These are phyloP conservation scores for Drosophila nigricruria DNA, from an alignment of 2,888 invertebrate genomes.

Conservation along the genomic window DNA sequence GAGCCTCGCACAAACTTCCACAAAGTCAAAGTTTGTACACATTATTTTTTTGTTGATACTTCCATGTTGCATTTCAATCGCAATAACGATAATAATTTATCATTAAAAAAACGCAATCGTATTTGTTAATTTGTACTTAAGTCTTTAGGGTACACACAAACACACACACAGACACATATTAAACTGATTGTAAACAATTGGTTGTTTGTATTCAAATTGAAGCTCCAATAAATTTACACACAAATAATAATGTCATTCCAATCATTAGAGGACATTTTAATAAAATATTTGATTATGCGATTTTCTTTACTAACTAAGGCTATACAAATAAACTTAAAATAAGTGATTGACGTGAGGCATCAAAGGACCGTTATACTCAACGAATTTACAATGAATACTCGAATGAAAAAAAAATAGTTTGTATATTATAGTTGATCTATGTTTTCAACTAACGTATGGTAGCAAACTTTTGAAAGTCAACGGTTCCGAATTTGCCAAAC, in stretches of 20 bases:
- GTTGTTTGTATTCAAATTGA: constrained; percentile 50
- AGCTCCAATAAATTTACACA: constrained; percentile 64
- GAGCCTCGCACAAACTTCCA: constrained; percentile 51
- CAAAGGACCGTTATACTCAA: background rate
- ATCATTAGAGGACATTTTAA: constrained; percentile 1
- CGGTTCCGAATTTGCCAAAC: constrained; percentile 92
- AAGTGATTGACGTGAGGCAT: background rate
- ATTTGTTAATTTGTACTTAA: constrained; percentile 77
- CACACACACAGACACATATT: constrained; percentile 28
- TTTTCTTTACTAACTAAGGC: background rate
- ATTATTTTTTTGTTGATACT: constrained; percentile 53
- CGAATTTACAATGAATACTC: background rate
- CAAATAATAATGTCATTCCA: background rate
- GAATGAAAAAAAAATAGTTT: background rate
- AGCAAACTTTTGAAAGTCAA: constrained; percentile 92
- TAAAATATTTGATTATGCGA: background rate
- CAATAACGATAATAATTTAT: constrained; percentile 67
- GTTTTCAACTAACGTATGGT: constrained; percentile 90
- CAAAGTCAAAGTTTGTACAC: constrained; percentile 35
- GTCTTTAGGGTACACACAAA: constrained; percentile 39
- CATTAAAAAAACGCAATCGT: constrained; percentile 42
- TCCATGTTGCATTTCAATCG: constrained; percentile 54
- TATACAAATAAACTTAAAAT: background rate
- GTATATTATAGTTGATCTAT: background rate
- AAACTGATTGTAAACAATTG: constrained; percentile 31